Evolutionary conservation across 2,113 vertebrate genomes (phyloP).

Genomic region (Bubo scandiacus): DNA sequence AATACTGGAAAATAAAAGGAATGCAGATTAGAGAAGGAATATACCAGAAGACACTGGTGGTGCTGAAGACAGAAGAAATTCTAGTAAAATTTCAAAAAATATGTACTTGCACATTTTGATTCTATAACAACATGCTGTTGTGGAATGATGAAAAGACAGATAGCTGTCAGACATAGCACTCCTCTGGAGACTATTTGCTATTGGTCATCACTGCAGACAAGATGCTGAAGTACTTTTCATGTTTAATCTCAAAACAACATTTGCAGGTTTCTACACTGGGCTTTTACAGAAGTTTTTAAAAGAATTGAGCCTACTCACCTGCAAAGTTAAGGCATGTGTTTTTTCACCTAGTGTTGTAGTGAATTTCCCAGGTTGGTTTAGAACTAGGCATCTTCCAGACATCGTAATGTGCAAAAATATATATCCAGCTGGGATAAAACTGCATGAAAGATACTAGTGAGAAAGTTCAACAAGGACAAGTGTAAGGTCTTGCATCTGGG

Average conservation of each 20-base stretch:
- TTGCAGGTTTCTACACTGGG: neutral
- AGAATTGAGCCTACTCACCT: neutral
- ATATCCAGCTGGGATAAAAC: neutral
- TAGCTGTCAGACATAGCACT: neutral
- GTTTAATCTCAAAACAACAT: neutral
- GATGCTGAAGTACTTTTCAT: neutral
- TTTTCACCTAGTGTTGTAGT: neutral
- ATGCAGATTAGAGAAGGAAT: neutral
- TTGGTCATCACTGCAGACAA: neutral
- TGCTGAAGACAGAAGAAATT: neutral
- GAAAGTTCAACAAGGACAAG: neutral
- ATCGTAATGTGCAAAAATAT: neutral
- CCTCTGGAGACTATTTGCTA: neutral
- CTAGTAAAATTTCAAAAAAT: neutral
- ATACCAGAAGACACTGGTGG: neutral
- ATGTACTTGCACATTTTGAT: neutral
- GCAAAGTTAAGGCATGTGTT: neutral
- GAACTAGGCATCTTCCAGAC: neutral
- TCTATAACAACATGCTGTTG: neutral
- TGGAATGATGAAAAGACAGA: neutral
- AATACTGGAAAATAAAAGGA: neutral
- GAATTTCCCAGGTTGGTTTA: neutral
- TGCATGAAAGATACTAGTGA: neutral
- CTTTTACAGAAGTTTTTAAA: neutral
- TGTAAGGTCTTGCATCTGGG: too few species aligned